A percentile compares a stretch with the other conserved stretches of the same genome.
These are phyloP conservation scores for Torymus aiolomorphi DNA, from an alignment of 2,888 invertebrate genomes.

Conservation along the genomic window DNA sequence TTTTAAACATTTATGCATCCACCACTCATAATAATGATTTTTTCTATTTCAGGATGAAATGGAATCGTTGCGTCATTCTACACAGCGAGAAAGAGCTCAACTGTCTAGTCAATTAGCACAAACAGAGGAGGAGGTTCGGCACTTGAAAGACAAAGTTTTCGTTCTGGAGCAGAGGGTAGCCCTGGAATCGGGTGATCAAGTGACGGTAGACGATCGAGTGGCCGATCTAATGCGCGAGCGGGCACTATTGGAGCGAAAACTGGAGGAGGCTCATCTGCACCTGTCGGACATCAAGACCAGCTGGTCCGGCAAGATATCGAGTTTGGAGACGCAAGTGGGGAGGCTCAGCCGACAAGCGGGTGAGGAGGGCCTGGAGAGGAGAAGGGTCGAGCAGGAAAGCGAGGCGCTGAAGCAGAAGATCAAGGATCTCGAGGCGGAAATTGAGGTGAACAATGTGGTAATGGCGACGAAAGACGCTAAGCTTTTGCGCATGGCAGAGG, in stretches of 20 bases:
- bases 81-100: conserved; percentile 83
- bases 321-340: conserved; percentile 92
- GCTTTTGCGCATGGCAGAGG: conserved; percentile 84
- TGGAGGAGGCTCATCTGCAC: conserved; percentile 91
- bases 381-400: conserved; percentile 84
- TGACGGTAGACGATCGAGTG: conserved; percentile 78
- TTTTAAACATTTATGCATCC: too few relatives aligned
- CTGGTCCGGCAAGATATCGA: conserved; percentile 93
- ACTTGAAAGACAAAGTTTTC: conserved; percentile 81
- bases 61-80: conserved; percentile 85
- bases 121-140: conserved; percentile 85
- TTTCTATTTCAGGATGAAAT: conserved; percentile 83
- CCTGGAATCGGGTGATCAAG: conserved; percentile 74
- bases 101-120: conserved; percentile 83
- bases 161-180: conserved; percentile 75
- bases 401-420: conserved; percentile 82
- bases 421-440: conserved; percentile 80
- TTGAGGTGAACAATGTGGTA: conserved; percentile 82
- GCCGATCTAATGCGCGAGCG: conserved; percentile 80
- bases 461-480: conserved; percentile 83
- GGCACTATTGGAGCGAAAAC: conserved; percentile 83
- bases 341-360: conserved; percentile 89
- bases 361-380: conserved; percentile 88
- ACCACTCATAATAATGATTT: conserved; percentile 1
- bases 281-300: conserved; percentile 92